phyloP scores from a whole-genome alignment of 2,797 vertebrate species.

The Dallia pectoralis region DNA sequence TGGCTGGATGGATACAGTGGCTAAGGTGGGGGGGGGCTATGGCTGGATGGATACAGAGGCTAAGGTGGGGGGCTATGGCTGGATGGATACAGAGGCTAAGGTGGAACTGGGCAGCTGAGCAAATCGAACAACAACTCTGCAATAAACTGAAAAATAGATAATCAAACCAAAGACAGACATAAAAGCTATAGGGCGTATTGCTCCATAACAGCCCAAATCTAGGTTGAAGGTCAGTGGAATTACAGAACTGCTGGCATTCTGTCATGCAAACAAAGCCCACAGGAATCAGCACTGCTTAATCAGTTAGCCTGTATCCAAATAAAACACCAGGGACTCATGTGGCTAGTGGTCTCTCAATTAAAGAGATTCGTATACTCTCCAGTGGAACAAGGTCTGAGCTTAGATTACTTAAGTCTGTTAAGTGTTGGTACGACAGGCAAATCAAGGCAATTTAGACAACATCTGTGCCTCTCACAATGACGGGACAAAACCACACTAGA shows the following conservation, averaged over 20 bases:
- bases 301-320: neutral
- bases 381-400: no score
- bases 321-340: no score
- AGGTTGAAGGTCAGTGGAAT: neutral
- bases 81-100: neutral
- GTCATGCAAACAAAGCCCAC: neutral
- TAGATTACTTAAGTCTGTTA: no score
- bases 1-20: neutral
- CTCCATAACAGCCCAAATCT: neutral
- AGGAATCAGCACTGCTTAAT: neutral
- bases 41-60: neutral
- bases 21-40: no score
- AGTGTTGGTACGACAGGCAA: no score
- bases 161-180: neutral
- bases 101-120: neutral
- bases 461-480: no score
- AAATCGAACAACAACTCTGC: neutral
- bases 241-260: neutral
- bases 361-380: no score
- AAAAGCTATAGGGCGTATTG: neutral
- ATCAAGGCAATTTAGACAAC: no score
- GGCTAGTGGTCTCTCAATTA: no score
- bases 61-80: no score
- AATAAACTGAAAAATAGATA: neutral
- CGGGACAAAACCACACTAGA: no score